Conservation (phyloP, 2,113 vertebrate species). For the Propithecus coquereli region DNA sequence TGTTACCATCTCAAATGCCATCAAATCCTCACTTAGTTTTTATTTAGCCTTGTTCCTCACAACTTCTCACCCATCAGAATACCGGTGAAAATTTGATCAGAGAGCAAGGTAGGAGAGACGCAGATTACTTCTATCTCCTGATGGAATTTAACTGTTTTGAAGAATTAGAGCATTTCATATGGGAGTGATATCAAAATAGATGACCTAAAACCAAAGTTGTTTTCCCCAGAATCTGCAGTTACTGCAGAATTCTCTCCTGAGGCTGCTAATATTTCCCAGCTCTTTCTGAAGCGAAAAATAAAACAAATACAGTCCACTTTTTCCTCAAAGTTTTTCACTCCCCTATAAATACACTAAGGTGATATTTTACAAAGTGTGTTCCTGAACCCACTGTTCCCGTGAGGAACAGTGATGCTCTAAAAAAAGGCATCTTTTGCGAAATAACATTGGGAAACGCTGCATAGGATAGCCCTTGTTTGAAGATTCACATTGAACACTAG, state of each 20-base stretch:
- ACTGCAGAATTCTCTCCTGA: not conserved
- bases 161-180: slow-evolving; percentile 51
- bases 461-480: too few relatives aligned
- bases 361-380: not conserved
- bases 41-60: not conserved
- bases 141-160: slow-evolving; percentile 27
- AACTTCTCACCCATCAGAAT: not conserved
- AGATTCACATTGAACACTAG: not conserved
- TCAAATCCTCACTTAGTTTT: not conserved
- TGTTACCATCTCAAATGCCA: not conserved
- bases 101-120: not conserved
- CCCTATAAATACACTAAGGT: not conserved
- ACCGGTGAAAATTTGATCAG: not conserved
- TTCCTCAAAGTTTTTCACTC: not conserved
- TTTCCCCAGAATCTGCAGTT: slow-evolving; percentile 14
- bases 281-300: slow-evolving; percentile 16
- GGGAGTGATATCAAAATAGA: slow-evolving; percentile 63
- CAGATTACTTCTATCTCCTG: slow-evolving; percentile 46
- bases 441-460: not conserved
- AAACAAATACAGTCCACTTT: not conserved
- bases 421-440: not conserved
- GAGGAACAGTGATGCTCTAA: not conserved
- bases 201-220: slow-evolving; percentile 49
- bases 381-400: not conserved
- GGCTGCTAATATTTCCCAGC: not conserved